Evolutionary conservation across 2,797 vertebrate genomes (phyloP), one percentile per base, ranked within the genome.

Genomic region (Pseudotriccus pelzelni): DNA sequence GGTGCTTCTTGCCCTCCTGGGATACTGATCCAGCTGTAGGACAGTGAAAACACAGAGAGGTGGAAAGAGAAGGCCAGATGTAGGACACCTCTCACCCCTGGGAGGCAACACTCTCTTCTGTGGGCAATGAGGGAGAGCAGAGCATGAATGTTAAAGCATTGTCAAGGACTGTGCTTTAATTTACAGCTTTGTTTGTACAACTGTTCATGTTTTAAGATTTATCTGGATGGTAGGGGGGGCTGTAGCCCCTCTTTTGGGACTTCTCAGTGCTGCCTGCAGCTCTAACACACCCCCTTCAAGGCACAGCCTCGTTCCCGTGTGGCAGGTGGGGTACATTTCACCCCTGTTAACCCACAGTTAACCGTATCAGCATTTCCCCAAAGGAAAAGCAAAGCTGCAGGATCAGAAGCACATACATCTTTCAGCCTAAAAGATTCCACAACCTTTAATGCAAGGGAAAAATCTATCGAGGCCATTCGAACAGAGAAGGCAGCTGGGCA

Each of bases 141-240:
- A 63, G 9, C 0, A 0, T 83, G n/a, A 58, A 25, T 4, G 43
- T 32, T 15, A 7, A 25, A 32, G 32, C 25, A 46, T 7, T 10
- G 34, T 5, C 47, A 34, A 25, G 67, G 52, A 24, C 67, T 36
- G 53, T 74, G 60, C 28, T 27, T 59, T 78, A 73, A 36, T 46
- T 43, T 27, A 4, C 1, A 0, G 37, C 63, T 88, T 14, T 53
- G 15, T 88, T 52, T 53, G 64, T 76, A 67, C 58, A 39, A 60
- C 70, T 63, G 25, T 8, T 59, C 22, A 27, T 24, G 74, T 19
- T 81, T 63, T 27, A 82, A 88, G 79, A 89, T 72, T 44, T 75
- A 94, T 82, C 68, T 86, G 83, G 80, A 69, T 86, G 93, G 46
- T 78, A 85, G 95, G 66, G 93, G 91, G 87, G 90, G 91, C 93